phyloP scores from a whole-genome alignment of 2,113 vertebrate species.

The Rhabdornis inornatus region DNA sequence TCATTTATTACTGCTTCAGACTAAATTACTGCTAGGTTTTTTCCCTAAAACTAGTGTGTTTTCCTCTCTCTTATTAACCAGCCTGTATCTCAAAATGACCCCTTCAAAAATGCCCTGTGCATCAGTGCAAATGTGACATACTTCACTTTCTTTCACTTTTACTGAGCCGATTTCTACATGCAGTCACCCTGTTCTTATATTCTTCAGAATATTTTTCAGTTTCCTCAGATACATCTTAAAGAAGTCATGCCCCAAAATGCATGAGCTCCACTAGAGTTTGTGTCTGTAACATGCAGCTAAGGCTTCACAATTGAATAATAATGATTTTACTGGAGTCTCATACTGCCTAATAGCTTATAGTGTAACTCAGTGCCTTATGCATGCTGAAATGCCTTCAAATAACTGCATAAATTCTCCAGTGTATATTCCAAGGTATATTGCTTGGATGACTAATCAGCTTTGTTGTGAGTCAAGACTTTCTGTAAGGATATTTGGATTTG shows the following conservation, averaged over 20 bases:
- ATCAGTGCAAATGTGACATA: not conserved
- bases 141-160: not conserved
- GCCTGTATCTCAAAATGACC: not conserved
- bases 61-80: not conserved
- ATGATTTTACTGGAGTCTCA: not conserved
- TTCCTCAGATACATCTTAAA: not conserved
- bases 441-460: constrained; percentile 45
- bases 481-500: constrained; percentile 5
- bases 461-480: constrained; percentile 5
- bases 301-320: not conserved
- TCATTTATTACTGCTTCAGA: not conserved
- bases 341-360: not conserved
- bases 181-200: not conserved
- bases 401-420: not conserved
- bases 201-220: not conserved
- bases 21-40: not conserved
- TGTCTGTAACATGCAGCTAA: not conserved
- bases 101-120: not conserved
- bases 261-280: not conserved
- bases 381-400: constrained; percentile 11
- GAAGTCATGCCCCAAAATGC: not conserved
- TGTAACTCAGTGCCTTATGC: not conserved
- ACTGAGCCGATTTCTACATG: not conserved
- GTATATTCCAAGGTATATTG: not conserved
- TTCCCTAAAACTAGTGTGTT: not conserved